Evolutionary conservation across 1,140 invertebrate species (phyloP).

Genomic region (Triops longicaudatus): DNA sequence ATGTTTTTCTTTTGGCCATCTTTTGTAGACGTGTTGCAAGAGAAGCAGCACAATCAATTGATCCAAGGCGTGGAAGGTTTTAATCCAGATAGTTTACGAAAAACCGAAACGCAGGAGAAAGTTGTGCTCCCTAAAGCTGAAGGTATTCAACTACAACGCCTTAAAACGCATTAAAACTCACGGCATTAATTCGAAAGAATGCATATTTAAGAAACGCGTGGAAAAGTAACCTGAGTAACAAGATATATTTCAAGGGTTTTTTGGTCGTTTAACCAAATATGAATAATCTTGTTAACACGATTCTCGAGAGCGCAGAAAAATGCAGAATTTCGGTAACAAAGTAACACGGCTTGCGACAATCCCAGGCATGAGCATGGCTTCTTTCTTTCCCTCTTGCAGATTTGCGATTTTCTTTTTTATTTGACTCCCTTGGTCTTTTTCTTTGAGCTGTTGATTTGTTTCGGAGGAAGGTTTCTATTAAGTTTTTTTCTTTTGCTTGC

Average conservation of each 20-base stretch:
- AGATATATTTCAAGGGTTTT: neutral
- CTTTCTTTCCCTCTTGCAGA: neutral
- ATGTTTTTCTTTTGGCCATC: neutral
- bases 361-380: neutral
- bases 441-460: neutral
- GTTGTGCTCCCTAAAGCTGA: slow-evolving; percentile 65
- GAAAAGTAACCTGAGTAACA: neutral
- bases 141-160: slow-evolving; percentile 54
- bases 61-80: slow-evolving; percentile 65
- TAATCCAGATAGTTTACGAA: slow-evolving; percentile 54
- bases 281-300: slow-evolving; percentile 15
- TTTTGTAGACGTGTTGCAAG: slow-evolving; percentile 65
- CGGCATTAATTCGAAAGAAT: no score
- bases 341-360: neutral
- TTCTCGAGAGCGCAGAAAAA: neutral
- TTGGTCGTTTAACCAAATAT: neutral
- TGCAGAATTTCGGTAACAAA: neutral
- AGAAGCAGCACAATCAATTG: slow-evolving; percentile 60
- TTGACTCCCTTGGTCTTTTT: neutral
- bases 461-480: neutral
- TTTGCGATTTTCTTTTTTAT: neutral
- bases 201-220: neutral
- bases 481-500: slow-evolving; percentile 33
- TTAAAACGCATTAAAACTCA: no score
- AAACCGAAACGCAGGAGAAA: slow-evolving; percentile 68